Conservation (phyloP, 2,797 vertebrate species). For the Micropoecilia bifurca region DNA sequence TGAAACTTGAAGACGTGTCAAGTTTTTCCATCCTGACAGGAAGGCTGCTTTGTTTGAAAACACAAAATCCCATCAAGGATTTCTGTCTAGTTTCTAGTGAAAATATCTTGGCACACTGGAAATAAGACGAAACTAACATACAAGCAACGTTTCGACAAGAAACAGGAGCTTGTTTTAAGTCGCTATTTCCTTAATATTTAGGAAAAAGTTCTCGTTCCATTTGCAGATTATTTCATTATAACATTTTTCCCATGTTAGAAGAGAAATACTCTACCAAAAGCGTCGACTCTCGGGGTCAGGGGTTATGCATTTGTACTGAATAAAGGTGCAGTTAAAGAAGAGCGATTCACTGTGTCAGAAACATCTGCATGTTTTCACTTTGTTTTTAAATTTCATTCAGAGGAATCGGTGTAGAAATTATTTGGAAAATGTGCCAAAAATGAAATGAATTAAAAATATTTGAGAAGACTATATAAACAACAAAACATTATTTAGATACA, state of each 20-base stretch:
- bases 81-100: too few species aligned
- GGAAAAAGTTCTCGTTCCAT: too few species aligned
- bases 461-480: not conserved
- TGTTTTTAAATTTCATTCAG: not conserved
- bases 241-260: too few species aligned
- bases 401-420: not conserved
- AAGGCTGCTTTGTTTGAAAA: constrained; percentile 40
- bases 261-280: too few species aligned
- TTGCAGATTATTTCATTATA: too few species aligned
- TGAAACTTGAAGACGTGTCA: constrained; percentile 54
- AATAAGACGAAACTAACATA: too few species aligned
- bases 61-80: not conserved
- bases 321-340: not conserved
- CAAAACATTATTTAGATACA: not conserved
- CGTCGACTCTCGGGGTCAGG: not conserved
- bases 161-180: too few species aligned
- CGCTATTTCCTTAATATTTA: too few species aligned
- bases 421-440: not conserved
- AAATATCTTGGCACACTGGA: too few species aligned
- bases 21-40: constrained; percentile 50
- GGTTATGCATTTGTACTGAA: not conserved
- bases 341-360: not conserved
- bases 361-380: not conserved
- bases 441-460: not conserved
- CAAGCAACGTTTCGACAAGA: too few species aligned